Percentiles rank a stretch among this genome's conserved stretches.
Evolutionary conservation across 2,113 vertebrate species (phyloP).

Genomic region (Muscicapa adusta): DNA sequence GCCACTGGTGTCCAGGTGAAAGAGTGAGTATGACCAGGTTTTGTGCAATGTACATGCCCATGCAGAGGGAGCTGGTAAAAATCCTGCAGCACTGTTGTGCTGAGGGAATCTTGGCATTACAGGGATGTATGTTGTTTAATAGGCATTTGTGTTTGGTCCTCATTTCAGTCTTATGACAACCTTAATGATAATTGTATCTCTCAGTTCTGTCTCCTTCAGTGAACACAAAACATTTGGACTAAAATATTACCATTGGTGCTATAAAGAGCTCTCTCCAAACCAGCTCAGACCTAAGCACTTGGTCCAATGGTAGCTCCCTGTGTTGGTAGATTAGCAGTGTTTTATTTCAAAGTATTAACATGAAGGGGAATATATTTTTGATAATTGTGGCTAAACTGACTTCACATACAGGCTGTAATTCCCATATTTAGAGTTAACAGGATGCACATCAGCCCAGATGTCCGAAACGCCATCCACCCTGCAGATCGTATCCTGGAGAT

Average conservation of each 20-base stretch:
- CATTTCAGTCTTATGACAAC: neutral
- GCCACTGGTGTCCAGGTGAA: conserved; percentile 88
- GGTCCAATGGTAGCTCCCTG: neutral
- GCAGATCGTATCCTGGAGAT: conserved; percentile 96
- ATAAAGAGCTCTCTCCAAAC: neutral
- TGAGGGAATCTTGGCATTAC: neutral
- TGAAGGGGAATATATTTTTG: neutral
- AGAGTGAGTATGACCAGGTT: conserved; percentile 82
- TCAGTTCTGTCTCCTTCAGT: neutral
- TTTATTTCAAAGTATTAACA: neutral
- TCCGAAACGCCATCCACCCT: conserved; percentile 90
- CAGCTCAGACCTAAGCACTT: neutral
- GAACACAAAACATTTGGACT: neutral
- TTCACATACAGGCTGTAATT: neutral
- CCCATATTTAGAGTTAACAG: conserved; percentile 81
- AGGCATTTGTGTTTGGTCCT: neutral
- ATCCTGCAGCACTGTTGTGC: neutral
- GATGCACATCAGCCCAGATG: conserved; percentile 90
- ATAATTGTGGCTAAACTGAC: neutral
- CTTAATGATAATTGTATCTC: neutral
- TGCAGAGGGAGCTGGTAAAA: neutral
- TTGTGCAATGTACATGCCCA: neutral
- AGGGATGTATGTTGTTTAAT: neutral
- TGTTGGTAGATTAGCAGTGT: neutral
- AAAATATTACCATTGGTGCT: neutral